Conservation (phyloP, 2,888 invertebrate species). For the Fragum whitleyi region DNA sequence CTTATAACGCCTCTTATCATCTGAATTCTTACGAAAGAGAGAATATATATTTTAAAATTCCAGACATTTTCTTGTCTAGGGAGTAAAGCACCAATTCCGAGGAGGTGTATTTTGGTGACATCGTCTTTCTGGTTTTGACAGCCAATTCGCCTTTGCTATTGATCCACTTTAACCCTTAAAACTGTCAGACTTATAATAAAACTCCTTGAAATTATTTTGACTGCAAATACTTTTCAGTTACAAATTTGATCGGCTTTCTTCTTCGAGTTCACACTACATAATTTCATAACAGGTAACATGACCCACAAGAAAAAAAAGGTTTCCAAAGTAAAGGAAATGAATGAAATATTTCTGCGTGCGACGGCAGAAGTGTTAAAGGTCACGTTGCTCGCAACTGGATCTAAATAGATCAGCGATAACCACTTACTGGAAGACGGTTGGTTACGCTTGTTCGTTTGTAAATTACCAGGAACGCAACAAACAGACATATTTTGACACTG, state of each 20-base stretch:
- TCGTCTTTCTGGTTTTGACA: background rate
- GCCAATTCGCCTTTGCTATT: background rate
- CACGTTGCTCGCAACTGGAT: background rate
- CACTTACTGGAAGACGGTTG: background rate
- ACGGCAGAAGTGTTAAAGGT: background rate
- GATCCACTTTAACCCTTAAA: conserved; percentile 1
- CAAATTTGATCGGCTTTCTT: too few species aligned
- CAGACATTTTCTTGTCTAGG: background rate
- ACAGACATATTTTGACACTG: too few species aligned
- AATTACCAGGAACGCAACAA: background rate
- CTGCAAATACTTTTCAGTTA: too few species aligned
- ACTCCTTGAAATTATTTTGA: too few species aligned
- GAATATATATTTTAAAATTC: background rate
- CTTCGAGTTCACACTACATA: too few species aligned
- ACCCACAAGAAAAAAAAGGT: too few species aligned
- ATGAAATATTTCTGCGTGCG: too few species aligned
- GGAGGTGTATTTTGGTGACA: conserved; percentile 4
- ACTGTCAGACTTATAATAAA: too few species aligned
- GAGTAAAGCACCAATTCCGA: background rate
- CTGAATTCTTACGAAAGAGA: background rate
- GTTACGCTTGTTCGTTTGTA: background rate
- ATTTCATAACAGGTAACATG: too few species aligned
- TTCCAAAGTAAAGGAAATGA: too few species aligned
- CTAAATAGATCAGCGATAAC: conserved; percentile 4
- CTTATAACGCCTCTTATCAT: background rate